Conservation (phyloP, 2,113 vertebrate genomes). For the Ictalurus punctatus region DNA sequence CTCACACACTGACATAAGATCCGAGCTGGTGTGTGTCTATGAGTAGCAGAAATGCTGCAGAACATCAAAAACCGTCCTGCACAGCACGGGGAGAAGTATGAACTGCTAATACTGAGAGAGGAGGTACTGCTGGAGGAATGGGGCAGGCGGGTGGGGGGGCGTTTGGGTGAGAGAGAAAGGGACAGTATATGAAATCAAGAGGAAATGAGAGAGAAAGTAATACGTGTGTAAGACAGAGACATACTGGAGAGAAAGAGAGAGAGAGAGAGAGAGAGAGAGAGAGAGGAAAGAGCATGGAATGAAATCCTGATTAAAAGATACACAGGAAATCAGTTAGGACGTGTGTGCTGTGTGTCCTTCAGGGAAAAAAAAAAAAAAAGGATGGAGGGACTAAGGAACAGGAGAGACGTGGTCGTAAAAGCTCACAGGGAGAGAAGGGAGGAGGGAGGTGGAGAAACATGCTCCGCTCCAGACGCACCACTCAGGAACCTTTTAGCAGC, state of each 20-base stretch:
- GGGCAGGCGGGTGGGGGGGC: not conserved
- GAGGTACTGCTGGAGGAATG: constrained; percentile 18
- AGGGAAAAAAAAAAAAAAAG: not conserved
- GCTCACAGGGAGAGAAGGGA: not conserved
- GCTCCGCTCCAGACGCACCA: not conserved
- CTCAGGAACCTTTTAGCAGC: not conserved
- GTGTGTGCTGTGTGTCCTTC: constrained; percentile 6
- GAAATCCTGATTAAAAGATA: not conserved
- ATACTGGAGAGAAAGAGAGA: not conserved
- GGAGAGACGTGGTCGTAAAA: not conserved
- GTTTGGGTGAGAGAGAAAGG: constrained; percentile 23
- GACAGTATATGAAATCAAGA: constrained; percentile 54
- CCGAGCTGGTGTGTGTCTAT: not conserved
- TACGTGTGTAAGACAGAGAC: not conserved
- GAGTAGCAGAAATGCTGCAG: constrained; percentile 35
- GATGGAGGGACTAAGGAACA: not conserved
- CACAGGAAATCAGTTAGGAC: not conserved
- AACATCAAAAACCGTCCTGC: constrained; percentile 4
- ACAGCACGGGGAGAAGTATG: constrained; percentile 9
- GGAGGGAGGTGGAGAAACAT: constrained; percentile 27
- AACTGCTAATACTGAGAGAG: constrained; percentile 11
- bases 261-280: not conserved
- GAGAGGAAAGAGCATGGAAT: not conserved
- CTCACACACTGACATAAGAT: constrained; percentile 39
- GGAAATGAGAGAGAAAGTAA: constrained; percentile 17